These are phyloP conservation scores for Carposina sasakii DNA, from an alignment of 1,140 invertebrate species.

Conservation along the genomic window DNA sequence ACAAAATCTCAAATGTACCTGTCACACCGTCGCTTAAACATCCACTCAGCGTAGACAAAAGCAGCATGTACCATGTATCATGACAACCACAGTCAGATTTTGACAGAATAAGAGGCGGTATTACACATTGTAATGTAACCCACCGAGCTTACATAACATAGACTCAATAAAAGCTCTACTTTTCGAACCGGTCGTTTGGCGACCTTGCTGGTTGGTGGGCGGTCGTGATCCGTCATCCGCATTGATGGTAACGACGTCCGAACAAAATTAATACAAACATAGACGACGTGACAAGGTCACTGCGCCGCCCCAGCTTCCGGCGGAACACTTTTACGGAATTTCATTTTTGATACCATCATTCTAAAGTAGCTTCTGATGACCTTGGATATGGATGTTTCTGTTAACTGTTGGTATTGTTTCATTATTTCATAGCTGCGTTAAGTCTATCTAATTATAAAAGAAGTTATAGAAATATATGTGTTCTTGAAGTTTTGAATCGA, in stretches of 20 bases:
- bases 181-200: constrained; percentile 27
- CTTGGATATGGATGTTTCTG: too few species aligned
- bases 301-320: constrained; percentile 25
- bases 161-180: constrained; percentile 26
- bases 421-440: too few species aligned
- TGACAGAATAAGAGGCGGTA: neutral
- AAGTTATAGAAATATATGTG: too few species aligned
- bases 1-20: neutral
- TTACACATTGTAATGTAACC: constrained; percentile 12
- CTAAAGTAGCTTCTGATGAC: too few species aligned
- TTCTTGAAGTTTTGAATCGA: too few species aligned
- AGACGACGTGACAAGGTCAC: constrained; percentile 26
- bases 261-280: constrained; percentile 25
- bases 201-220: constrained; percentile 29
- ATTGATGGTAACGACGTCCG: constrained; percentile 12
- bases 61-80: neutral
- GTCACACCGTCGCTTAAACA: too few species aligned
- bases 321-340: constrained; percentile 25
- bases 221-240: constrained; percentile 28
- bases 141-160: constrained; percentile 28
- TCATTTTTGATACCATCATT: too few species aligned
- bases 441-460: too few species aligned
- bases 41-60: neutral
- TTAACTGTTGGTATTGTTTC: too few species aligned
- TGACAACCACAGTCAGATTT: neutral